Evolutionary conservation across 2,113 vertebrate species (phyloP), one percentile per base, ranked within the genome.

Genomic region (Oreochromis niloticus): DNA sequence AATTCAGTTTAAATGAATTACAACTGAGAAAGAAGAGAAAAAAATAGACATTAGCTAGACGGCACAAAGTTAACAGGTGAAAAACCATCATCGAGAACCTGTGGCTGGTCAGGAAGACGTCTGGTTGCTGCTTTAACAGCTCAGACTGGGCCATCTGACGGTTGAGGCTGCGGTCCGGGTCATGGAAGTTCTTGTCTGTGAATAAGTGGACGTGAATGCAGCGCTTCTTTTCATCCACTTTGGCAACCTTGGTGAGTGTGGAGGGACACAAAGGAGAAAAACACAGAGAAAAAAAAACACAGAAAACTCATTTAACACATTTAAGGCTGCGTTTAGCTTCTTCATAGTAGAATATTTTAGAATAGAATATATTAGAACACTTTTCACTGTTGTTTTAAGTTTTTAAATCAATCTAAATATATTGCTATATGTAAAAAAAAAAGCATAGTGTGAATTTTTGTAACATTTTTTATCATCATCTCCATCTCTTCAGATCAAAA

Each of bases 61-160:
- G 22, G 17, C 14, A 4, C 87, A 11, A 6, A 27, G 12, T 10
- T 4, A 43, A 55, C 2, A 30, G 24, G 36, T 5, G 13, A 27
- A 55, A 81, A 75, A 73, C 81, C 27, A 14, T 48, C n/a, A 4
- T 48, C 1, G 48, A 27, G 56, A n/a, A 95, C 95, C 95, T 88
- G 95, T 91, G 24, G 94, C 95, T 97, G 5, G 97, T 98, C 91
- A 99, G 89, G 88, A 98, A 98, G 90, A 98, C 97, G 87, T 99
- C 98, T 9, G 97, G 97, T 86, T 97, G 97, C 81, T 98, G 97
- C 90, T 97, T 98, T 95, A 98, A 98, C 89, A 99, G 93, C 92
- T 98, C 97, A 3, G 97, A 97, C 3, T 96, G 96, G 32, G 97
- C 97, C 85, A 99, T 97, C 94, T 97, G 97, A 22, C 85, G 97